These are phyloP conservation scores for Phymanthus crucifer DNA, from an alignment of 92 coral and sea anemone species.

Conservation along the genomic window DNA sequence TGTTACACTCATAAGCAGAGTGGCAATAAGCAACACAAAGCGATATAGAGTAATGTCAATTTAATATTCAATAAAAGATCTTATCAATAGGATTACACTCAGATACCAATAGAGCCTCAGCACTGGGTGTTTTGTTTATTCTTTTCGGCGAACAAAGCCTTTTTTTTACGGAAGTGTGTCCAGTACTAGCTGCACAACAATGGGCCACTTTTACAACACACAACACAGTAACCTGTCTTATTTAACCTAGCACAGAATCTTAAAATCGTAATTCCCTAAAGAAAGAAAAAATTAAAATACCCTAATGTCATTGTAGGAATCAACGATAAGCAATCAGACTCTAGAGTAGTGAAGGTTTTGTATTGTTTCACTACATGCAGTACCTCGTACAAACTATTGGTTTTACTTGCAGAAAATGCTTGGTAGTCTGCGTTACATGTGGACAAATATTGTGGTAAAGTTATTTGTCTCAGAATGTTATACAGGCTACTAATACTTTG, in stretches of 20 bases:
- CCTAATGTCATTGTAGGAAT: not conserved
- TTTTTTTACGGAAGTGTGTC: not conserved
- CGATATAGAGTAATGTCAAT: not conserved
- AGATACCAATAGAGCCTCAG: not conserved
- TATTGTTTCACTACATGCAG: too few species aligned
- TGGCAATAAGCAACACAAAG: not conserved
- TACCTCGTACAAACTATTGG: too few species aligned
- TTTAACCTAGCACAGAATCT: not conserved
- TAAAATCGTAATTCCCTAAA: not conserved
- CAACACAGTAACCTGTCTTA: not conserved
- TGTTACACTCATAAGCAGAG: too few species aligned
- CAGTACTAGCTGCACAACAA: not conserved
- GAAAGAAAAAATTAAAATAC: not conserved
- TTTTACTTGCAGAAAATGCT: too few species aligned
- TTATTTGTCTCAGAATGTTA: too few species aligned
- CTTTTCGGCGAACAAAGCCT: not conserved
- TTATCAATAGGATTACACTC: not conserved
- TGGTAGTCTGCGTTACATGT: too few species aligned
- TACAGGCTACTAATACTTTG: too few species aligned
- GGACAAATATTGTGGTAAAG: too few species aligned
- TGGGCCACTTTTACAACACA: not conserved
- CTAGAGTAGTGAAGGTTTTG: too few species aligned
- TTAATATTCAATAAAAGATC: not conserved
- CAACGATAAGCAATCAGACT: not conserved
- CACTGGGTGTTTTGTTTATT: not conserved